A percentile compares a stretch with the other conserved stretches of the same genome.
phyloP scores from a whole-genome alignment of 2,797 vertebrate species.

The Muraenolepis orangiensis region DNA sequence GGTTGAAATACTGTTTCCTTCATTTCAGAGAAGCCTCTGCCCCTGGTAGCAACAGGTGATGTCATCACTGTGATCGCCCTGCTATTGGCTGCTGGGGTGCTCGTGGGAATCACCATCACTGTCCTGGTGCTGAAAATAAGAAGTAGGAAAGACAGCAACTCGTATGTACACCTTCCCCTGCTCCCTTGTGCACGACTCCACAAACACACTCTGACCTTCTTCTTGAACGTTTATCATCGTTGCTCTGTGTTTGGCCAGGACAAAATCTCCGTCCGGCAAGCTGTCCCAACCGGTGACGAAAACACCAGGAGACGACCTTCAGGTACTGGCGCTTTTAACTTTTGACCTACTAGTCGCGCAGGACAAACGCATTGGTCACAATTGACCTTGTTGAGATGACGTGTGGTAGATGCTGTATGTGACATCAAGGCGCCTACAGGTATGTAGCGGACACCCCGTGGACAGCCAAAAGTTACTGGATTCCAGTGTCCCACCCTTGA shows the following conservation, averaged over 20 bases:
- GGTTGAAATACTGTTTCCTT: slow-evolving; percentile 16
- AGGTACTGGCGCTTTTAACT: slow-evolving; percentile 45
- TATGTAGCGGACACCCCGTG: background rate
- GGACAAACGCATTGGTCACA: background rate
- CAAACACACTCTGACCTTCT: background rate
- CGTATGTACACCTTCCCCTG: slow-evolving; percentile 69
- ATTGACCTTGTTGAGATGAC: too few relatives aligned
- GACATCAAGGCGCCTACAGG: too few relatives aligned
- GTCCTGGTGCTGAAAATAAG: slow-evolving; percentile 78
- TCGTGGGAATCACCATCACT: slow-evolving; percentile 75
- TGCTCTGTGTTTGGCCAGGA: slow-evolving; percentile 36
- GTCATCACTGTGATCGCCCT: slow-evolving; percentile 79
- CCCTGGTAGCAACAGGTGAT: slow-evolving; percentile 74
- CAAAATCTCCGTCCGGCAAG: slow-evolving; percentile 58
- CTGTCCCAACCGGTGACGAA: slow-evolving; percentile 58
- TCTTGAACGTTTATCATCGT: background rate
- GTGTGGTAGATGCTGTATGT: too few relatives aligned
- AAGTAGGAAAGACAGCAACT: slow-evolving; percentile 66
- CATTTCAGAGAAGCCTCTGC: slow-evolving; percentile 80
- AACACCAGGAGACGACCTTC: slow-evolving; percentile 62
- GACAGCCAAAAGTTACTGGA: background rate
- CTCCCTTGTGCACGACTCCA: background rate
- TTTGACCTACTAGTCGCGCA: background rate
- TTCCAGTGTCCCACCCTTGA: background rate
- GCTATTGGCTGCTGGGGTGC: slow-evolving; percentile 72